phyloP scores from a whole-genome alignment of 2,888 invertebrate species.

The Disparrhopalites patrizii region DNA sequence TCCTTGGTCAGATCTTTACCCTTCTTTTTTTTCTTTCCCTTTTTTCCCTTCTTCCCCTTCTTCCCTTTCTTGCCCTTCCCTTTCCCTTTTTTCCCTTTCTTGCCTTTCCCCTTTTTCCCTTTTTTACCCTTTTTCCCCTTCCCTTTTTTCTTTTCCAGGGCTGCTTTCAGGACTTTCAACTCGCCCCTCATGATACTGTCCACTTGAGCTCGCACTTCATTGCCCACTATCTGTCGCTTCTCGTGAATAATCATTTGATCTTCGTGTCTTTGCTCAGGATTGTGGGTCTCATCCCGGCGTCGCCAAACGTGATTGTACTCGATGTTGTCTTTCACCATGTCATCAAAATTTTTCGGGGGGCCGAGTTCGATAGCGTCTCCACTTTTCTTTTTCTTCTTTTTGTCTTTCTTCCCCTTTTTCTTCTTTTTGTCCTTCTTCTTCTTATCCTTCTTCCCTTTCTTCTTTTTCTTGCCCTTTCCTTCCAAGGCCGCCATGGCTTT shows the following conservation, averaged over 20 bases:
- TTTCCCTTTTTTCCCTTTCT: slow-evolving; percentile 69
- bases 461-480: slow-evolving; percentile 10
- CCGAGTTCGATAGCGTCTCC: slow-evolving; percentile 55
- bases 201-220: slow-evolving; percentile 73
- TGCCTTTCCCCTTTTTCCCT: slow-evolving; percentile 69
- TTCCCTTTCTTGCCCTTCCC: slow-evolving; percentile 55
- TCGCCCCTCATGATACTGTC: slow-evolving; percentile 23
- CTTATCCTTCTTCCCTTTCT: slow-evolving; percentile 16
- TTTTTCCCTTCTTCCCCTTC: slow-evolving; percentile 72
- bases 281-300: slow-evolving; percentile 71
- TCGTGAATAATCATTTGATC: slow-evolving; percentile 77
- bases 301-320: slow-evolving; percentile 78
- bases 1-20: slow-evolving; percentile 90
- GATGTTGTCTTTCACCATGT: slow-evolving; percentile 66
- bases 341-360: slow-evolving; percentile 68
- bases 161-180: slow-evolving; percentile 13
- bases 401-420: slow-evolving; percentile 57
- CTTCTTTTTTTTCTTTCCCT: slow-evolving; percentile 80
- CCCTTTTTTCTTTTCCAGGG: slow-evolving; percentile 19
- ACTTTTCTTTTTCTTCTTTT: slow-evolving; percentile 34
- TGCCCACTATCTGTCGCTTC: slow-evolving; percentile 76
- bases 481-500: slow-evolving; percentile 16
- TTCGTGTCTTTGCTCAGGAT: slow-evolving; percentile 71
- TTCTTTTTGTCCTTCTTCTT: slow-evolving; percentile 57
- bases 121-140: slow-evolving; percentile 3